Conservation (phyloP, 2,797 vertebrate species). For the Lepilemur septentrionalis region DNA sequence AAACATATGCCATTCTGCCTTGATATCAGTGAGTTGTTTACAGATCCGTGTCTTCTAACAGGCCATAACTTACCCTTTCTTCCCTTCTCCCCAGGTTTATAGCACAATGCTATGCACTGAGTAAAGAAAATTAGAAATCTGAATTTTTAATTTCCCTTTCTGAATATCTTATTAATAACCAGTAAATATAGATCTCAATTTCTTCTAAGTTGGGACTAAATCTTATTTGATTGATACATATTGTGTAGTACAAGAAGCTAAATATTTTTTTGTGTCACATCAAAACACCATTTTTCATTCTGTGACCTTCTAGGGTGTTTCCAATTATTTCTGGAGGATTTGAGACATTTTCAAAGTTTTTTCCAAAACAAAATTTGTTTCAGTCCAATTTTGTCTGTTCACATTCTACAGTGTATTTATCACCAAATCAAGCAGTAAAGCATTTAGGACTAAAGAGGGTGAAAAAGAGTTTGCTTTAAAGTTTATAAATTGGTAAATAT, state of each 20-base stretch:
- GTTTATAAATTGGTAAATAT: background rate
- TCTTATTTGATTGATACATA: background rate
- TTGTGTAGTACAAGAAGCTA: background rate
- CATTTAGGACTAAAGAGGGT: background rate
- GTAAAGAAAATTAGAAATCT: background rate
- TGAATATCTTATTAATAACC: slow-evolving; percentile 19
- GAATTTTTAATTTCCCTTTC: background rate
- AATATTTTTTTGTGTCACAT: slow-evolving; percentile 1
- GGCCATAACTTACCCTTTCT: background rate
- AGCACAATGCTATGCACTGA: background rate
- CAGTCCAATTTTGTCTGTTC: background rate
- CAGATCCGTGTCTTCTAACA: background rate
- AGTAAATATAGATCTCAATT: background rate
- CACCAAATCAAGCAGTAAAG: background rate
- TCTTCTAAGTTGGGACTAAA: slow-evolving; percentile 33
- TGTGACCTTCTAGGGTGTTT: background rate
- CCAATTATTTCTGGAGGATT: slow-evolving; percentile 33
- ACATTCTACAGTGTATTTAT: background rate
- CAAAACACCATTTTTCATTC: slow-evolving; percentile 18
- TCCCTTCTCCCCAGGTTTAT: background rate
- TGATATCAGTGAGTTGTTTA: background rate
- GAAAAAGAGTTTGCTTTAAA: slow-evolving; percentile 2
- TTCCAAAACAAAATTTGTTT: slow-evolving; percentile 27
- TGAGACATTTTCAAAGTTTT: background rate
- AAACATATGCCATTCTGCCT: background rate